A percentile compares a stretch with the other conserved stretches of the same genome.
phyloP scores from a whole-genome alignment of 2,888 invertebrate genomes.

The Poecilobothrus nobilitatus region DNA sequence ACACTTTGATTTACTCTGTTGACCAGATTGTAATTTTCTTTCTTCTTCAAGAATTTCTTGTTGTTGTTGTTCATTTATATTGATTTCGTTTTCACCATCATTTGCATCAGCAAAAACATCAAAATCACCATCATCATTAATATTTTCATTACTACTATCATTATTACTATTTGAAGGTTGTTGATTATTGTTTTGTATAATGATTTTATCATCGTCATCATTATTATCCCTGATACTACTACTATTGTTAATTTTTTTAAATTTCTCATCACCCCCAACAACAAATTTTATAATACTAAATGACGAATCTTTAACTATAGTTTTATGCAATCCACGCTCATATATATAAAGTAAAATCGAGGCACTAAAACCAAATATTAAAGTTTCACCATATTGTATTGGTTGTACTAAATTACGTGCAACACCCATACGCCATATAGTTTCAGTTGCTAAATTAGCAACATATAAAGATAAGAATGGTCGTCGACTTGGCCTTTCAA shows the following conservation, averaged over 20 bases:
- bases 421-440: conserved; percentile 62
- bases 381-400: conserved; percentile 55
- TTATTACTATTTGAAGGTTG: background rate
- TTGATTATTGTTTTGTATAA: background rate
- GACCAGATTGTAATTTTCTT: background rate
- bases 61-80: background rate
- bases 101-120: conserved; percentile 57
- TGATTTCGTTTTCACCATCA: conserved; percentile 20
- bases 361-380: conserved; percentile 57
- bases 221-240: background rate
- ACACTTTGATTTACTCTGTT: conserved; percentile 12
- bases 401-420: conserved; percentile 53
- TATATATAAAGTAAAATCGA: conserved; percentile 53
- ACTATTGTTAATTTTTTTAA: conserved; percentile 12
- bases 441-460: conserved; percentile 75
- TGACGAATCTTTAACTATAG: conserved; percentile 45
- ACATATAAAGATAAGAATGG: conserved; percentile 69
- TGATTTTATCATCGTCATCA: background rate
- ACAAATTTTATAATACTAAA: conserved; percentile 56
- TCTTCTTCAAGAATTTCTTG: background rate
- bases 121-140: conserved; percentile 13
- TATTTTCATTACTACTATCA: background rate
- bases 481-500: conserved; percentile 68
- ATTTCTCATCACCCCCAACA: conserved; percentile 55
- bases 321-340: conserved; percentile 48